Base-by-base conservation (phyloP, 2,113 vertebrate genomes). In the Copsychus sechellarum region DNA sequence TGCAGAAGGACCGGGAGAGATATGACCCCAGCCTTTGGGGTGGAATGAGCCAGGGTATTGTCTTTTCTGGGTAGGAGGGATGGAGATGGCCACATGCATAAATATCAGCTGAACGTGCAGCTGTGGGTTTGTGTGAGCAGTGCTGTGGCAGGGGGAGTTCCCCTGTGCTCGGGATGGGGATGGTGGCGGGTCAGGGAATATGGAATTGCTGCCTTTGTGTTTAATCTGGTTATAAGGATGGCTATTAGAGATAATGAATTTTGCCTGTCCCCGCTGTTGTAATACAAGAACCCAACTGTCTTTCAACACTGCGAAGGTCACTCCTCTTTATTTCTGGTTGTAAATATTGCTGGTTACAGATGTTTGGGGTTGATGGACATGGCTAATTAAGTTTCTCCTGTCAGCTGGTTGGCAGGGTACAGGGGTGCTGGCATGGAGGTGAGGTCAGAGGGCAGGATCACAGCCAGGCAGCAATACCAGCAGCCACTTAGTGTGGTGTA, bases 211-310 rank as follows among this genome's bases (percentile, higher is more conserved):
- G 94, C 92, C 79, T 95, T 93, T 90, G 96, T 96, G 87, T 84
- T 96, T 96, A 95, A 96, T 96, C 95, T 91, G 91, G 96, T 96
- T 95, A 93, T 96, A 78, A 95, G 95, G 79, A 78, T 19, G 24
- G 93, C 96, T 91, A 61, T 96, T 97, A 95, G 94, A 93, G 95
- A 95, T 97, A 97, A 97, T 97, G 96, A 97, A 97, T 96, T 97
- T 97, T 96, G 93, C 90, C 81, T 82, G 93, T 97, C 95, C 95
- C 90, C 21, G 43, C 90, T 8, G 69, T 88, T 96, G 96, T 97
- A 97, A 97, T 95, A 96, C 96, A 97, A 97, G 97, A 97, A 95
- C 95, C 96, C 91, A 95, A 96, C 96, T 94, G 96, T 97, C 95
- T 97, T 95, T 97, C 94, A 96, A 3, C 83, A 38, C 92, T 5